Conservation (phyloP, 1,140 invertebrate genomes). For the Zaprionus ornatus region DNA sequence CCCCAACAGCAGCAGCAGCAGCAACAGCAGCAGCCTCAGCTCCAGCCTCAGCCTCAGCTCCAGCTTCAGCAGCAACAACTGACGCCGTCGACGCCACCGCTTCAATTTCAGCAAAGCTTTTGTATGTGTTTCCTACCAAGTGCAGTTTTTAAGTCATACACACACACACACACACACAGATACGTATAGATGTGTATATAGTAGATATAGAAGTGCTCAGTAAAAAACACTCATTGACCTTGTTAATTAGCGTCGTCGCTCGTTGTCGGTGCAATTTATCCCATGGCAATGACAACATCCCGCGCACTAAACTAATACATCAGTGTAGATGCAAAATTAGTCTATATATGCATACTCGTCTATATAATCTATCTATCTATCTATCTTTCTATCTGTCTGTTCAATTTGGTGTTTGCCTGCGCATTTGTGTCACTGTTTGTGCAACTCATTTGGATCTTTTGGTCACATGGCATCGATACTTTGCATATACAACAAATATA, state of each 20-base stretch:
- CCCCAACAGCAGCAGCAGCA: conserved; percentile 22
- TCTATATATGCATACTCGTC: conserved; percentile 1
- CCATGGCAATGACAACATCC: conserved; percentile 29
- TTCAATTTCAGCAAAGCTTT: conserved; percentile 52
- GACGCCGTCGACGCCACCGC: conserved; percentile 28
- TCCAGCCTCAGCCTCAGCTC: conserved; percentile 35
- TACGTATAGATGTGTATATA: not conserved
- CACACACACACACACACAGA: not conserved
- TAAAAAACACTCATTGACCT: conserved; percentile 47
- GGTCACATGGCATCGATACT: conserved; percentile 33
- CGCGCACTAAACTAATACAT: not conserved
- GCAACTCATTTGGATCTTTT: conserved; percentile 12
- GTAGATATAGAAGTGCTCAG: not conserved
- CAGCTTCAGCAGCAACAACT: conserved; percentile 34
- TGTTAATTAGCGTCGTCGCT: conserved; percentile 51
- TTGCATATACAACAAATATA: not conserved
- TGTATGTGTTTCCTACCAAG: conserved; percentile 58
- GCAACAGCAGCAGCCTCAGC: conserved; percentile 39
- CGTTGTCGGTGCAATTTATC: conserved; percentile 35
- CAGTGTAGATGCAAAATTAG: conserved; percentile 20
- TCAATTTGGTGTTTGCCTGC: conserved; percentile 43
- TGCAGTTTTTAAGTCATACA: conserved; percentile 43
- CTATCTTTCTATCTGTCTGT: conserved; percentile 43
- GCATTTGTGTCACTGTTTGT: conserved; percentile 34
- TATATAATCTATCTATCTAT: conserved; percentile 40